A percentile compares a stretch with the other conserved stretches of the same genome.
Conservation (phyloP, 2,888 invertebrate species). For the Operophtera brumata region DNA sequence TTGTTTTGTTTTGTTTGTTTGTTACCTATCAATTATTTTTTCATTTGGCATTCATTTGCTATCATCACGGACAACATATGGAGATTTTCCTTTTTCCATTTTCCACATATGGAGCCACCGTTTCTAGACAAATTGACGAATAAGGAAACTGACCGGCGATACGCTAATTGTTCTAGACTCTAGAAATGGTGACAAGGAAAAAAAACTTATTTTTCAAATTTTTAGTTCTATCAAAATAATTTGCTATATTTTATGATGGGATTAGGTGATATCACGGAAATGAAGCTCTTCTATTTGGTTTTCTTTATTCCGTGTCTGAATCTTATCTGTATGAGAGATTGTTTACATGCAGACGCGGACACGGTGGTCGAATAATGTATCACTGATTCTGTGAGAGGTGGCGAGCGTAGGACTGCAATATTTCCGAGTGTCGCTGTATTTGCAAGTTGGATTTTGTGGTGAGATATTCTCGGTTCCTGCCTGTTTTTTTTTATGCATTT, state of each 20-base stretch:
- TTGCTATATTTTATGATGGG: too few species aligned
- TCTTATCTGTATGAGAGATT: constrained; percentile 60
- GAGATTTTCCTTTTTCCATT: too few species aligned
- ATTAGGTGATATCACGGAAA: not conserved
- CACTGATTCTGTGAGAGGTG: constrained; percentile 50
- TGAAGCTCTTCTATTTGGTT: constrained; percentile 5
- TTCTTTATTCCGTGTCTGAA: constrained; percentile 10
- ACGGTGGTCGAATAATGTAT: constrained; percentile 55
- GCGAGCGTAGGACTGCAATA: constrained; percentile 44
- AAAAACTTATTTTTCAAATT: too few species aligned
- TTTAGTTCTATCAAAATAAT: not conserved
- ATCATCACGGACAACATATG: too few species aligned
- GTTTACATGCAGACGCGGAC: constrained; percentile 55
- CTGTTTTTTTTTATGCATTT: not conserved
- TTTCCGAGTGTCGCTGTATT: constrained; percentile 43
- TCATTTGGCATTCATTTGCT: too few species aligned
- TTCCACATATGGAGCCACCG: too few species aligned
- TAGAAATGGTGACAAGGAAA: too few species aligned
- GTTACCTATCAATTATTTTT: too few species aligned
- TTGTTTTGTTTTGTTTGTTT: too few species aligned
- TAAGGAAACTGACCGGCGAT: too few species aligned
- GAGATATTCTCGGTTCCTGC: constrained; percentile 1
- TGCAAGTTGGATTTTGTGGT: constrained; percentile 33
- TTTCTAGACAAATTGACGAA: too few species aligned
- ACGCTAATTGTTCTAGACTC: too few species aligned